Evolutionary conservation across 2,888 invertebrate species (phyloP).

Genomic region (Acheta domesticus): DNA sequence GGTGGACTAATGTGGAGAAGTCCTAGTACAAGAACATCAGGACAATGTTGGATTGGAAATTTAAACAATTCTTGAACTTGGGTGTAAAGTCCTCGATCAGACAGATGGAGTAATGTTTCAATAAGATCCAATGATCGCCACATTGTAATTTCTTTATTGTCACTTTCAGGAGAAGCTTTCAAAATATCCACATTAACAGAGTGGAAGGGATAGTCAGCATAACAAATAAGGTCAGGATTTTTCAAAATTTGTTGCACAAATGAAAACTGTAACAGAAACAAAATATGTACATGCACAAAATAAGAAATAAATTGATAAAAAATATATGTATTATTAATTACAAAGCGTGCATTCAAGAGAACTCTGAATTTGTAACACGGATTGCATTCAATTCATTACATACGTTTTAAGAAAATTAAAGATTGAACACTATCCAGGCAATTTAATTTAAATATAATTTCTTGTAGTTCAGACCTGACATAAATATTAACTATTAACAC

Average conservation of each 20-base stretch:
- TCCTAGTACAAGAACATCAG: slow-evolving; percentile 87
- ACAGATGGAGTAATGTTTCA: slow-evolving; percentile 79
- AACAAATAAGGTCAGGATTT: slow-evolving; percentile 88
- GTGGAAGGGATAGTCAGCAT: slow-evolving; percentile 87
- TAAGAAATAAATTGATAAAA: too few relatives aligned
- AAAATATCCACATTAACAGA: slow-evolving; percentile 82
- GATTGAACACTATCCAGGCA: too few relatives aligned
- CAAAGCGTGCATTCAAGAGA: too few relatives aligned
- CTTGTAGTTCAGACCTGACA: too few relatives aligned
- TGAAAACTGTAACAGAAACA: slow-evolving; percentile 60
- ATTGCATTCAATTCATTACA: too few relatives aligned
- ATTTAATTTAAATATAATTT: too few relatives aligned
- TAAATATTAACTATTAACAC: too few relatives aligned
- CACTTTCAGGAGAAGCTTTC: slow-evolving; percentile 91
- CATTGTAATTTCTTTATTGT: slow-evolving; percentile 87
- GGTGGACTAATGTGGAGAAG: slow-evolving; percentile 84
- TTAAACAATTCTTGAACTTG: slow-evolving; percentile 87
- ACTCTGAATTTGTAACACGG: too few relatives aligned
- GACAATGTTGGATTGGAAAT: slow-evolving; percentile 87
- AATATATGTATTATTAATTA: too few relatives aligned
- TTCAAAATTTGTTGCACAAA: slow-evolving; percentile 82
- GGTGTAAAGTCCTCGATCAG: slow-evolving; percentile 80
- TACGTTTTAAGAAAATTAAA: too few relatives aligned
- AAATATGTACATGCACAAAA: slow-evolving; percentile 18
- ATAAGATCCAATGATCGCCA: slow-evolving; percentile 93